A percentile compares a stretch with the other conserved stretches of the same genome.
These are phyloP conservation scores for Nerophis ophidion DNA, from an alignment of 2,113 vertebrate species.

Conservation along the genomic window DNA sequence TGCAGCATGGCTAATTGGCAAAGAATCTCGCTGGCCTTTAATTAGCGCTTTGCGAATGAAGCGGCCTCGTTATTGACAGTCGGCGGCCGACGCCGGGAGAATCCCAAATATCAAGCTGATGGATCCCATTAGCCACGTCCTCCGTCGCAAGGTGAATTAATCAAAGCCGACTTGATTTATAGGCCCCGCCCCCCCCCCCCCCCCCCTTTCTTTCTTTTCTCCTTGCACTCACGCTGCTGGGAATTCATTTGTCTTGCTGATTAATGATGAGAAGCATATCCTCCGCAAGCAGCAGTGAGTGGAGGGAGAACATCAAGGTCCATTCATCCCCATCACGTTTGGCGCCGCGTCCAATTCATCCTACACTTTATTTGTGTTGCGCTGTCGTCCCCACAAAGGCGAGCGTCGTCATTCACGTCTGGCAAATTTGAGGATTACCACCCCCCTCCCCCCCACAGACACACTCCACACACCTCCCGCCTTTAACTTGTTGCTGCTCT, in stretches of 20 bases:
- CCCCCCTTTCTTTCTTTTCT: constrained; percentile 39
- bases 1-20: constrained; percentile 51
- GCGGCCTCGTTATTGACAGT: constrained; percentile 49
- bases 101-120: constrained; percentile 64
- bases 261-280: constrained; percentile 72
- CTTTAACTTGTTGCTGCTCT: not conserved
- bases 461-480: not conserved
- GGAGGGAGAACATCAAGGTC: constrained; percentile 66
- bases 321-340: constrained; percentile 69
- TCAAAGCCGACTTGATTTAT: constrained; percentile 65
- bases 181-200: constrained; percentile 42
- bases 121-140: constrained; percentile 67
- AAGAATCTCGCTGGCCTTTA: constrained; percentile 37
- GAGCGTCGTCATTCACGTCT: constrained; percentile 31
- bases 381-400: constrained; percentile 44
- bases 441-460: too few species aligned
- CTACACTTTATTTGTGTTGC: constrained; percentile 44
- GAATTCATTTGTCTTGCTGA: constrained; percentile 72
- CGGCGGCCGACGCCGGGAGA: constrained; percentile 47
- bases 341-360: constrained; percentile 50
- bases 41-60: constrained; percentile 49
- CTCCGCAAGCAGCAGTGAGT: constrained; percentile 68
- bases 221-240: constrained; percentile 42
- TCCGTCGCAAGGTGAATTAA: constrained; percentile 67
- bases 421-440: constrained; percentile 36